Evolutionary conservation across 2,113 vertebrate species (phyloP).

Genomic region (Promerops cafer): DNA sequence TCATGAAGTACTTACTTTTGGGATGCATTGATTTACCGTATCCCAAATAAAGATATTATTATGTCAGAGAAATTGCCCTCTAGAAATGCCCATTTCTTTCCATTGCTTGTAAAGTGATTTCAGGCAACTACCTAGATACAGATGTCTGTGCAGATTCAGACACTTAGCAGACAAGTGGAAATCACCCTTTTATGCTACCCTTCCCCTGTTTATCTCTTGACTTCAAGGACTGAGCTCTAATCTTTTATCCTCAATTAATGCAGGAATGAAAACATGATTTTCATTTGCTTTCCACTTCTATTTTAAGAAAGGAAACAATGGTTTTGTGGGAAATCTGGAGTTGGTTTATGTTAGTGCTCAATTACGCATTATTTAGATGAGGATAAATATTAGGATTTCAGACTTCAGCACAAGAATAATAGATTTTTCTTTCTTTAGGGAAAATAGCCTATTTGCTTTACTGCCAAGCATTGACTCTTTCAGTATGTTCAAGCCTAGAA

Average conservation of each 20-base stretch:
- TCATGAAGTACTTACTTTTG: not conserved
- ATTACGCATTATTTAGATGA: not conserved
- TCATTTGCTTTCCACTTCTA: not conserved
- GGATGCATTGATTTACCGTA: not conserved
- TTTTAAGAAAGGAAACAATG: not conserved
- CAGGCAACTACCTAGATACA: not conserved
- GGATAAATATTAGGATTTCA: slow-evolving; percentile 3
- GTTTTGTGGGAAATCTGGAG: not conserved
- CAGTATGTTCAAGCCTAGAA: slow-evolving; percentile 51
- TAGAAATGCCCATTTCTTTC: not conserved
- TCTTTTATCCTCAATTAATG: not conserved
- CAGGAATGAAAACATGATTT: not conserved
- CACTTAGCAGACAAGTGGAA: not conserved
- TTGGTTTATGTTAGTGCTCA: not conserved
- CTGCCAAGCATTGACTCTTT: slow-evolving; percentile 14
- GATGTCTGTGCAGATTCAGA: not conserved
- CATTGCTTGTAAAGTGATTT: not conserved
- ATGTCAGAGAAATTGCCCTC: not conserved
- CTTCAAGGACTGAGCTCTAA: not conserved
- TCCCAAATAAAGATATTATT: not conserved
- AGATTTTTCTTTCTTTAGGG: slow-evolving; percentile 36
- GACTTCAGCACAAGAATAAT: not conserved
- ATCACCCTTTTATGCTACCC: not conserved
- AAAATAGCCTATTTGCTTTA: not conserved
- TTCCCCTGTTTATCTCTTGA: not conserved